Evolutionary conservation across 1,140 invertebrate genomes (phyloP), one percentile per base, ranked within the genome.

Genomic region (Zaprionus davidi): DNA sequence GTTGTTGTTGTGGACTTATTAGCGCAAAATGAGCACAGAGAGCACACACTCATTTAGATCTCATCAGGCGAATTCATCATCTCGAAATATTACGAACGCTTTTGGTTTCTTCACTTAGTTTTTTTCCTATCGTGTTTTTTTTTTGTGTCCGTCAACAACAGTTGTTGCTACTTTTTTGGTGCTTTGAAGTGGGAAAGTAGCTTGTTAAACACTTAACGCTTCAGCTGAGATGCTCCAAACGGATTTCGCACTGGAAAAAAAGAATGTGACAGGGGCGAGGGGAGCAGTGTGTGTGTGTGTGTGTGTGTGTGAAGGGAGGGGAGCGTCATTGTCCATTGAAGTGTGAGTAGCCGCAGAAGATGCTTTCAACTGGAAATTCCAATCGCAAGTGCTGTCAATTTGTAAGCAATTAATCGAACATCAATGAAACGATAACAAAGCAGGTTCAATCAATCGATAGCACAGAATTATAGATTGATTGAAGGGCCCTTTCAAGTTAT

Each of bases 151-250:
- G 68, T 68, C 55, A 68, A 44, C 58, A 55, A 59, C n/a, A 26
- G 34, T 67, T 66, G 62, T 71, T 63, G 79, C 71, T 38, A 64
- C 65, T 74, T 74, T 66, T 70, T 44, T 44, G 46, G 59, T 71
- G 71, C 68, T 77, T 87, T 81, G 78, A 88, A 88, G 84, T 88
- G 84, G 84, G 84, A 88, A 88, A 88, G 84, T 88, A 88, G 84
- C 84, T 88, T 79, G 84, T 88, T 88, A 88, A 71, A 17, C 83
- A 80, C 77, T 87, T 79, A 77, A 80, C 68, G 79, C 69, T 71
- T 68, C 67, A 71, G 66, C 62, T 78, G 78, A 17, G 41, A 51
- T 64, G 71, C 28, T 36, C 38, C 65, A 73, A 73, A 68, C 51
- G 65, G 65, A 68, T 73, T 73, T 68, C n/a, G 63, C 56, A 59